These are phyloP conservation scores for Dryobotodes eremita DNA, from an alignment of 2,888 invertebrate species.

Conservation along the genomic window DNA sequence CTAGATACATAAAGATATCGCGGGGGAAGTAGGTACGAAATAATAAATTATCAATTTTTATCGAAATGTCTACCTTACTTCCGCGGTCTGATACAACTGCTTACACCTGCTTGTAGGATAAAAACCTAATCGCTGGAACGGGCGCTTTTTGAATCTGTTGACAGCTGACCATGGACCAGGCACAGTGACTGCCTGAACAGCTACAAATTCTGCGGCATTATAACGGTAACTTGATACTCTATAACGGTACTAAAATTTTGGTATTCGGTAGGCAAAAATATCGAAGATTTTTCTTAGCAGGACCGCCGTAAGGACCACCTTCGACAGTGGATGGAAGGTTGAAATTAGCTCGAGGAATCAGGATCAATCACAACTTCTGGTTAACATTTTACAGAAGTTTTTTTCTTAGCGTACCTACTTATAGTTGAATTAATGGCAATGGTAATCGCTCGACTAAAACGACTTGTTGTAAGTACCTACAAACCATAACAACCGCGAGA, in stretches of 20 bases:
- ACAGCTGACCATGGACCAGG: background rate
- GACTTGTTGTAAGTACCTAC: too few relatives aligned
- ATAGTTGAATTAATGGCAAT: too few relatives aligned
- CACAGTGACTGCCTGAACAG: background rate
- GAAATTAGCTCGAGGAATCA: background rate
- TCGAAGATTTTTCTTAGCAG: background rate
- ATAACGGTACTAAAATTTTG: background rate
- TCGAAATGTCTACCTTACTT: conserved; percentile 17
- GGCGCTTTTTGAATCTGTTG: background rate
- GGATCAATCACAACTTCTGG: too few relatives aligned
- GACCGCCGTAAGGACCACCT: background rate
- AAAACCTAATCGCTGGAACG: background rate
- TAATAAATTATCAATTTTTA: background rate
- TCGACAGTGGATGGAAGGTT: background rate
- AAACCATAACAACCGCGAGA: too few relatives aligned
- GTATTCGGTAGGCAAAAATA: background rate
- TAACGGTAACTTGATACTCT: conserved; percentile 45
- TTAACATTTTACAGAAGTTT: too few relatives aligned
- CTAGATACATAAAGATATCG: conserved; percentile 9
- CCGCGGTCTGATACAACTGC: conserved; percentile 3
- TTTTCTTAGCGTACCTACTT: too few relatives aligned
- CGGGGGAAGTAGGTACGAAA: conserved; percentile 15
- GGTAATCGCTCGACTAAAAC: too few relatives aligned
- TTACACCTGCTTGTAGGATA: background rate
- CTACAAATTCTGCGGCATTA: background rate